These are phyloP conservation scores for Conomelus anceps DNA, from an alignment of 2,888 invertebrate genomes.

Conservation along the genomic window DNA sequence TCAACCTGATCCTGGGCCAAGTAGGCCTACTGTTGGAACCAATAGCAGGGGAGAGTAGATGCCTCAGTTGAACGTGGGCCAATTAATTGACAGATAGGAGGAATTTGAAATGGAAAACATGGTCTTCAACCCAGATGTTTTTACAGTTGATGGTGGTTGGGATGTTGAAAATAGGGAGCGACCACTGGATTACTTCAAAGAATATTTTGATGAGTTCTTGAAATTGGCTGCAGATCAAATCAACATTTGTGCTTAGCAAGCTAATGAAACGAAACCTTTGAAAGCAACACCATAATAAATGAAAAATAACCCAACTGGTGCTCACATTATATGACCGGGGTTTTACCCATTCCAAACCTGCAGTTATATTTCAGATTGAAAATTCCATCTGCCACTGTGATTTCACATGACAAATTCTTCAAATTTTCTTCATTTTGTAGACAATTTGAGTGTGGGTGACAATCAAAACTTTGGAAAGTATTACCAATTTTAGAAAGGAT, in stretches of 20 bases:
- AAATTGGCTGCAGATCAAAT: not conserved
- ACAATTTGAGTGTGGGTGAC: not conserved
- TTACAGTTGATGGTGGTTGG: not conserved
- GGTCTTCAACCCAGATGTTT: not conserved
- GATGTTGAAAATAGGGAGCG: not conserved
- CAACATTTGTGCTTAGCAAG: not conserved
- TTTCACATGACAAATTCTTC: not conserved
- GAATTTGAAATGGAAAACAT: not conserved
- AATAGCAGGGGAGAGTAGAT: too few relatives aligned
- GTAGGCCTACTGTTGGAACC: too few relatives aligned
- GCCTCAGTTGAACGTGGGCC: too few relatives aligned
- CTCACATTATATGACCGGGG: not conserved
- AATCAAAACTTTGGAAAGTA: conserved; percentile 7
- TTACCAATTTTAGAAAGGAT: not conserved
- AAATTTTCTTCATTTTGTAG: conserved; percentile 1
- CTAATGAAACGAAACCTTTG: not conserved
- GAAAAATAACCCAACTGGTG: not conserved
- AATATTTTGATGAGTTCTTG: not conserved
- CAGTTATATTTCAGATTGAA: not conserved
- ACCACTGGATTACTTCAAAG: not conserved
- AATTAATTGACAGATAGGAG: too few relatives aligned
- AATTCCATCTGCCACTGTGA: not conserved
- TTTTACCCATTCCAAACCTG: not conserved
- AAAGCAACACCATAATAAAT: not conserved
- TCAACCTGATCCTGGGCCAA: not conserved